Conservation (phyloP, 2,888 invertebrate species). For the Mesoligia furuncula region DNA sequence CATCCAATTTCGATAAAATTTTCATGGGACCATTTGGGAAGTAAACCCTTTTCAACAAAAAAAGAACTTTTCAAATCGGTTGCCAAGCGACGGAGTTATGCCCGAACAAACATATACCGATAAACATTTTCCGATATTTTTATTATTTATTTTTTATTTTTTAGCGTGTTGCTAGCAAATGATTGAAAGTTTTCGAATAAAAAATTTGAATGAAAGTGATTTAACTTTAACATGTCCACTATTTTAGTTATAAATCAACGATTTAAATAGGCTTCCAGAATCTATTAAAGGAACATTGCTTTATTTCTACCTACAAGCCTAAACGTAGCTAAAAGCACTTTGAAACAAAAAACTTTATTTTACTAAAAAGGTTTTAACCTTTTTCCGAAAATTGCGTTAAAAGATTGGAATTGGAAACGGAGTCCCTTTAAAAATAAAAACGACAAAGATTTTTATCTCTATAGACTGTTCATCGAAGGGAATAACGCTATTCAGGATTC, state of each 20-base stretch:
- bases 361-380: background rate
- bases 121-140: background rate
- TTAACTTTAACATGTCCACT: background rate
- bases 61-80: too few relatives aligned
- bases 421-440: slow-evolving; percentile 30
- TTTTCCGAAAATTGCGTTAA: background rate
- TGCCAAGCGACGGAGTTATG: too few relatives aligned
- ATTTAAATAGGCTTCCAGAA: background rate
- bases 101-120: too few relatives aligned
- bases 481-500: slow-evolving; percentile 44
- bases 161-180: too few relatives aligned
- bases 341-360: background rate
- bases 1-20: too few relatives aligned
- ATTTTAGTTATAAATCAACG: background rate
- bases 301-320: background rate
- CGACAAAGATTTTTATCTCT: slow-evolving; percentile 47
- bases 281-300: background rate
- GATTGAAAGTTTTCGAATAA: too few relatives aligned
- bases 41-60: too few relatives aligned
- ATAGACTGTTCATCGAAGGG: slow-evolving; percentile 48
- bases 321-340: background rate
- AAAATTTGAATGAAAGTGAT: too few relatives aligned
- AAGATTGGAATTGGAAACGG: slow-evolving; percentile 1
- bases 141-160: too few relatives aligned
- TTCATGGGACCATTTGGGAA: too few relatives aligned